Evolutionary conservation across 2,888 invertebrate species (phyloP).

Genomic region (Lapara coniferarum): DNA sequence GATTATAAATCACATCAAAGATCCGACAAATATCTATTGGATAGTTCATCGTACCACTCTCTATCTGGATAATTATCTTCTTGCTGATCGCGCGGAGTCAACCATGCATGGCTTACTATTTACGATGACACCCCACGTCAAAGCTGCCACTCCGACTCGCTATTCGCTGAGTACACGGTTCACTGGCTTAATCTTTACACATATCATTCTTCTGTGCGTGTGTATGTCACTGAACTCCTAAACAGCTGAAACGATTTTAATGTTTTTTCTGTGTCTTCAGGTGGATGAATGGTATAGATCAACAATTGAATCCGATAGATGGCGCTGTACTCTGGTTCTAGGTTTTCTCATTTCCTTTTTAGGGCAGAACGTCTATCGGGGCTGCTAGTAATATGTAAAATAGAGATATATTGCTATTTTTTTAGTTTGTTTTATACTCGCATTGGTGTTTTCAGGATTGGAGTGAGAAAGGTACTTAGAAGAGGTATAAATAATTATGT

Average conservation of each 20-base stretch:
- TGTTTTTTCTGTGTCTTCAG: too few relatives aligned
- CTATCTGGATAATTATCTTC: constrained; percentile 15
- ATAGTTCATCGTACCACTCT: background rate
- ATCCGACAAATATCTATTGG: background rate
- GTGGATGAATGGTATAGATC: too few relatives aligned
- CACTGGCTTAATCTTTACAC: constrained; percentile 4
- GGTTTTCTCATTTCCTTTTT: too few relatives aligned
- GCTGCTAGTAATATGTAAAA: constrained; percentile 11
- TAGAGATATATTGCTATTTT: background rate
- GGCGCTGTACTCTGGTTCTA: too few relatives aligned
- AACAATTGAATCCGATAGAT: too few relatives aligned
- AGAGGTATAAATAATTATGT: too few relatives aligned
- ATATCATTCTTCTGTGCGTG: too few relatives aligned
- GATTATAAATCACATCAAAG: background rate
- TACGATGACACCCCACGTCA: constrained; percentile 18
- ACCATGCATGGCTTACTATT: background rate
- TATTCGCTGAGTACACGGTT: background rate
- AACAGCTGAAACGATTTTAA: too few relatives aligned
- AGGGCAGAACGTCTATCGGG: too few relatives aligned
- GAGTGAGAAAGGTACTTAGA: too few relatives aligned
- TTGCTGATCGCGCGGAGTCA: constrained; percentile 11
- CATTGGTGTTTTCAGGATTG: too few relatives aligned
- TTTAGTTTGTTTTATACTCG: background rate
- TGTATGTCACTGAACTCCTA: too few relatives aligned
- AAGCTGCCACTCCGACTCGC: background rate